Evolutionary conservation across 2,888 invertebrate genomes (phyloP), one percentile per base, ranked within the genome.

Genomic region (Thereva unica): DNA sequence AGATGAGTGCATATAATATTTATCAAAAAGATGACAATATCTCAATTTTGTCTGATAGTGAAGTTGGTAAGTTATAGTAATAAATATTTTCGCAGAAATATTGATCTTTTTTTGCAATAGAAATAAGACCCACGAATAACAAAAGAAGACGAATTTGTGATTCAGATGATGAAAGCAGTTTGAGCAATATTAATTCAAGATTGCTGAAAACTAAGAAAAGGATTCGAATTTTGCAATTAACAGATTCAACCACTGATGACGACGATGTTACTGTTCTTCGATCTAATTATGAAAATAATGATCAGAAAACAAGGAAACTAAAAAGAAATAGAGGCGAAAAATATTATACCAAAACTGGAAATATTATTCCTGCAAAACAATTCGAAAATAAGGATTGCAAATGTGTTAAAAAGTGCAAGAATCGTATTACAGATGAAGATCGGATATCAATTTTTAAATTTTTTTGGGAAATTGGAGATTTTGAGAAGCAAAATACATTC

Each of bases 131-230:
- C 23, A 23, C 23, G 23, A 23, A 23, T 2, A 23, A 2, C 23
- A 23, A 23, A 23, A 23, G 23, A 23, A 23, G 23, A 2, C 23
- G 23, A 23, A 23, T 23, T 23, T 23, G 23, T 23, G 23, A 2
- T 23, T 47, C 56, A 47, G 41, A 66, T n/a, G 56, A 49, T 6
- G 44, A 66, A 56, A 66, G 49, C 34, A 66, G 44, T 66, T 66
- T 66, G 44, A 64, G 53, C 41, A 64, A 10, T 53, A 53, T 63
- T 50, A 40, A 40, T 63, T 64, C 49, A 50, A 50, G 40, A 63
- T 50, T 47, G 5, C 0, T 37, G 10, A 38, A 63, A 50, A 47
- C 50, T 38, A 63, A 63, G 50, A 63, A 63, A 35, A 23, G 61
- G 8, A 61, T 61, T n/a, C 4, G 47, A 61, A 47, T 64, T 64